Conservation (phyloP, 64 coral and sea anemone species). For the Trachythela sp. region DNA sequence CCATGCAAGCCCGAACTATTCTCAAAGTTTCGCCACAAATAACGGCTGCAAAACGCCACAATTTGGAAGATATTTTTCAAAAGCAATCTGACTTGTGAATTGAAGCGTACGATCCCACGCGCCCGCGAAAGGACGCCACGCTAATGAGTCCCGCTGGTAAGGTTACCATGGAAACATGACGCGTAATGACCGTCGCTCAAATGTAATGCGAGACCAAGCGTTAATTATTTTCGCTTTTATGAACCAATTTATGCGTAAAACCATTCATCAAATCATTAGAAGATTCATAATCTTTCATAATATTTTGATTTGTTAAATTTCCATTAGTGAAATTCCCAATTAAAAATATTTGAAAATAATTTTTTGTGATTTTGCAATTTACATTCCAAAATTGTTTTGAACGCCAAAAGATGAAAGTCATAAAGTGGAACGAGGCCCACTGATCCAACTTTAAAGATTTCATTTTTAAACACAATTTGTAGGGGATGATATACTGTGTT, state of each 20-base stretch:
- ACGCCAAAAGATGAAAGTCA: neutral
- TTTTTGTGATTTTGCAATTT: neutral
- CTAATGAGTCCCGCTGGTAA: neutral
- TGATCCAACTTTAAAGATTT: too few relatives aligned
- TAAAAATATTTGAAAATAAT: neutral
- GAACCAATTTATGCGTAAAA: neutral
- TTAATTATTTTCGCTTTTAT: neutral
- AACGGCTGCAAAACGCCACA: neutral
- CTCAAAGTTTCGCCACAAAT: neutral
- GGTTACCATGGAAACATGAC: constrained; percentile 4
- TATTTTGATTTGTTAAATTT: neutral
- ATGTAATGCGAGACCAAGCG: neutral
- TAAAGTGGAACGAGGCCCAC: neutral
- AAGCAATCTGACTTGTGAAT: neutral
- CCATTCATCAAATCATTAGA: neutral
- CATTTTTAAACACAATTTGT: too few relatives aligned
- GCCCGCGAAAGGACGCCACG: constrained; percentile 4
- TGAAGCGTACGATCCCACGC: neutral
- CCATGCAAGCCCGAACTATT: neutral
- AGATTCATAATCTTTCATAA: neutral
- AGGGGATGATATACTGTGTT: too few relatives aligned
- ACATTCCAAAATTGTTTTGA: neutral
- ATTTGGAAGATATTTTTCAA: neutral
- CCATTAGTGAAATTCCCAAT: neutral
- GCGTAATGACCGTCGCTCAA: neutral